These are phyloP conservation scores for Bathynomus jamesi DNA, from an alignment of 1,140 invertebrate genomes.

Conservation along the genomic window DNA sequence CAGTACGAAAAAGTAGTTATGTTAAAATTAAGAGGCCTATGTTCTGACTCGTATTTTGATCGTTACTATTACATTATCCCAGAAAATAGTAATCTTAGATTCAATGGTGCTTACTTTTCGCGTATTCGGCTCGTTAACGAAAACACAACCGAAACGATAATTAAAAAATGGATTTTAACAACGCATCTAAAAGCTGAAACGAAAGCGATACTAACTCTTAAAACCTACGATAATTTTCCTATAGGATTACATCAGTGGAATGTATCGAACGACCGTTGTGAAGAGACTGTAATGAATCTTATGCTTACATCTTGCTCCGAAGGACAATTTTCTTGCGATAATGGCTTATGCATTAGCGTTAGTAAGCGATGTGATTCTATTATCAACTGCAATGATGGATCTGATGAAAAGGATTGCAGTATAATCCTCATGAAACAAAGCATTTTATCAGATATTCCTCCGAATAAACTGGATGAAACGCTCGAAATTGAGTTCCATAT, in stretches of 20 bases:
- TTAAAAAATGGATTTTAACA: neutral
- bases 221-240: neutral
- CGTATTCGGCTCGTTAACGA: no score
- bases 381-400: constrained; percentile 48
- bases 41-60: neutral
- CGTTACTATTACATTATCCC: neutral
- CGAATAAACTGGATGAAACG: neutral
- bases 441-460: neutral
- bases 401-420: constrained; percentile 40
- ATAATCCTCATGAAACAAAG: neutral
- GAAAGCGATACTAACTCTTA: neutral
- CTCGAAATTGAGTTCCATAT: neutral
- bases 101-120: neutral
- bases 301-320: constrained; percentile 7
- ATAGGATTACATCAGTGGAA: neutral
- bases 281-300: neutral
- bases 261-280: neutral
- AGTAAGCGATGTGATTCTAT: constrained; percentile 45
- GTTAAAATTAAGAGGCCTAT: neutral
- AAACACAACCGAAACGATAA: no score
- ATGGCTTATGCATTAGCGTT: constrained; percentile 37
- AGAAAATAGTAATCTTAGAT: neutral
- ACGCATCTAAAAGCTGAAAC: neutral
- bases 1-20: neutral
- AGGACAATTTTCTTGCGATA: constrained; percentile 37